Evolutionary conservation across 2,113 vertebrate species (phyloP), one percentile per base, ranked within the genome.

Genomic region (Microtus montanus): DNA sequence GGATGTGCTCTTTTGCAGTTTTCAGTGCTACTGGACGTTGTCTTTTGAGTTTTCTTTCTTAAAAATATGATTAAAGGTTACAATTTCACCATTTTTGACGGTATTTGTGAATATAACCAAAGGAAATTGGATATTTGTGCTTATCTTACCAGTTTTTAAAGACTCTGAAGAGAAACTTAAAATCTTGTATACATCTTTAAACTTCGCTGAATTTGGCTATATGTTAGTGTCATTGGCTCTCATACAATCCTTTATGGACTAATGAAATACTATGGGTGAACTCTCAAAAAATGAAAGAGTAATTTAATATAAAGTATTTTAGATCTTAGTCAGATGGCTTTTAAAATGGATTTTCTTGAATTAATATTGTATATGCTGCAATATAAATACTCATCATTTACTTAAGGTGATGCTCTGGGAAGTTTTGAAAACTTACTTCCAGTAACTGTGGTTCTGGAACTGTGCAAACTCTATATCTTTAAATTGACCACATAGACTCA

Each of bases 111-210:
- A 19, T 92, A 52, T 8, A 58, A 33, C 11, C 30, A 82, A 88
- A 93, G 9, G 11, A 89, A 22, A 5, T 41, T 63, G 58, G 11
- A 61, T 88, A 95, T 88, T 95, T 91, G 19, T 91, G 12, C 24
- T 88, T 61, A 73, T 41, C 3, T 17, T 79, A 20, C 26, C 15
- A 12, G 54, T 63, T 83, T 95, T 94, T 94, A 9, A 88, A 61
- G 58, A 83, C 4, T 64, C 47, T 64, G 90, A 86, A 75, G 52
- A 86, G 47, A 79, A 58, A 93, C 68, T 71, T 90, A 71, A 93
- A 96, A 66, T 80, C 78, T 82, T 89, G 7, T 68, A n/a, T 54
- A 12, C 11, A 38, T 85, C 92, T 95, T 94, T 28, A 87, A n/a
- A 61, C 35, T 78, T 77, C 87, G 44, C 20, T 38, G 87, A 87